Evolutionary conservation across 23 tunicate species (phyloP).

Genomic region (Halocynthia roretzi): DNA sequence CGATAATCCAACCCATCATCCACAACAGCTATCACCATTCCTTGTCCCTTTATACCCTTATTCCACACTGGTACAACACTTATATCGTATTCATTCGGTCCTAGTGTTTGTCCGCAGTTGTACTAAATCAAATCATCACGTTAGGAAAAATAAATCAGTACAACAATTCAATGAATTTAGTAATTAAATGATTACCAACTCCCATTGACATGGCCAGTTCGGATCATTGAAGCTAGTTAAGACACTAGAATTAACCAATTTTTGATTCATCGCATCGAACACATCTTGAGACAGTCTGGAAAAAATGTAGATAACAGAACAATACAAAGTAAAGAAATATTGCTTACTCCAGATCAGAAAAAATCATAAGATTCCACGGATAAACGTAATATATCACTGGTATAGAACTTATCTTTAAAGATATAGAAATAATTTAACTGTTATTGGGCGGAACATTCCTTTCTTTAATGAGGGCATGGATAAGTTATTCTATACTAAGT

Average conservation of each 20-base stretch:
- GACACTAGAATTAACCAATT: background rate
- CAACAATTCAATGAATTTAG: no score
- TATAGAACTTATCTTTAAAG: no score
- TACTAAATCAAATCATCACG: background rate
- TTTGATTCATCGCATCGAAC: conserved; percentile 16
- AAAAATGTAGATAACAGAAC: no score
- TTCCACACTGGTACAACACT: conserved; percentile 17
- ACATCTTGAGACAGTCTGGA: conserved; percentile 9
- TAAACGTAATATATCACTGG: no score
- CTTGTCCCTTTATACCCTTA: conserved; percentile 20
- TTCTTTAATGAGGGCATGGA: no score
- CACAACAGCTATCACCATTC: conserved; percentile 23
- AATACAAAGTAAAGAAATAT: no score
- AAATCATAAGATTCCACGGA: no score
- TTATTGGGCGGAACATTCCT: no score
- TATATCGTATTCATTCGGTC: conserved; percentile 22
- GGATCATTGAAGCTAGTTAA: conserved; percentile 7
- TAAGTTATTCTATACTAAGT: no score
- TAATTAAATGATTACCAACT: background rate
- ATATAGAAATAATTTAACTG: no score
- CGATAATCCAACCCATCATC: conserved; percentile 25
- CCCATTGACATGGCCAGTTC: conserved; percentile 24
- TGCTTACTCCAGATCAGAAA: no score
- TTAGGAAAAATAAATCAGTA: no score
- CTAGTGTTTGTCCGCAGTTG: conserved; percentile 26